phyloP scores from a whole-genome alignment of 2,888 invertebrate genomes.

The Gisinianus flammeolus region DNA sequence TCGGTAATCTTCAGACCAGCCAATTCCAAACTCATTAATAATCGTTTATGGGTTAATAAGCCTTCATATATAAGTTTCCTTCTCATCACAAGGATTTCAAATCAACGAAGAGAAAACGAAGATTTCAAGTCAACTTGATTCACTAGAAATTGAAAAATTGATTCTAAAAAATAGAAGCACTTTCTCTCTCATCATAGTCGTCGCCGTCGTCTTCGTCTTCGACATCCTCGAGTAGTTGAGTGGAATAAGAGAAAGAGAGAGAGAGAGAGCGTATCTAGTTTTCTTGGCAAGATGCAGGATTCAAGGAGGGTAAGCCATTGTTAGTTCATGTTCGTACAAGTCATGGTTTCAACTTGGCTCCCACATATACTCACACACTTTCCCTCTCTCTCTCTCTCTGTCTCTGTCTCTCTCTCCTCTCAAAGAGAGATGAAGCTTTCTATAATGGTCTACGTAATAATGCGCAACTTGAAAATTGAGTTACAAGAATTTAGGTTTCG shows the following conservation, averaged over 20 bases:
- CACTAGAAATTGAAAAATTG: conserved; percentile 11
- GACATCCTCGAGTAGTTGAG: too few relatives aligned
- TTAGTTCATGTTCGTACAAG: background rate
- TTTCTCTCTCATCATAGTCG: background rate
- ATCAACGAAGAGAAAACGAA: too few relatives aligned
- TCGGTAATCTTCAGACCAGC: background rate
- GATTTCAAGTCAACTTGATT: background rate
- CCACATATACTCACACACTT: background rate
- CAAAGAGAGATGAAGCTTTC: background rate
- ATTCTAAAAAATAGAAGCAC: background rate
- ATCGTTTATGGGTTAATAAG: conserved; percentile 18
- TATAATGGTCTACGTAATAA: conserved; percentile 8
- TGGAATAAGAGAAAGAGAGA: background rate
- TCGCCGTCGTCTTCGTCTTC: too few relatives aligned
- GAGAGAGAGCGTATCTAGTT: background rate
- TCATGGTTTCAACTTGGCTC: background rate
- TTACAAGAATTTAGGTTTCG: conserved; percentile 1
- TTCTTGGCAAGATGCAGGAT: background rate
- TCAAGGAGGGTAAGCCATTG: background rate
- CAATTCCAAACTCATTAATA: conserved; percentile 21
- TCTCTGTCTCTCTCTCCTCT: too few relatives aligned
- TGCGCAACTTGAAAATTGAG: conserved; percentile 5
- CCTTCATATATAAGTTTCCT: background rate
- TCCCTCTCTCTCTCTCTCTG: background rate
- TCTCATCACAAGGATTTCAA: background rate